Evolutionary conservation across 2,888 invertebrate genomes (phyloP).

Genomic region (Tromatobia lineatoria): DNA sequence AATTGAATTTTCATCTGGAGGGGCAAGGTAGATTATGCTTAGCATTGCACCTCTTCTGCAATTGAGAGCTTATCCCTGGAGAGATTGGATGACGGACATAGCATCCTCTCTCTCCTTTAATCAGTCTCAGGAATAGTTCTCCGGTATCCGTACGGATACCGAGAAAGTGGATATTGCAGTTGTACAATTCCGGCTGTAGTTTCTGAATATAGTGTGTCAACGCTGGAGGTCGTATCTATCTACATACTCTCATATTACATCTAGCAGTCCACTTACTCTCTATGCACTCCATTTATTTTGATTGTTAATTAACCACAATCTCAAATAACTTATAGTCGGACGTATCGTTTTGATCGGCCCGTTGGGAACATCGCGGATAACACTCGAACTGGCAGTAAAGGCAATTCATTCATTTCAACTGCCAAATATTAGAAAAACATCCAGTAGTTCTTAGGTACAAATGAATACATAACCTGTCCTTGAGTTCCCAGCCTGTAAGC

Average conservation of each 20-base stretch:
- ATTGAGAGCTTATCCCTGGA: conserved; percentile 52
- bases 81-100: conserved; percentile 59
- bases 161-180: conserved; percentile 6
- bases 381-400: background rate
- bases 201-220: conserved; percentile 13
- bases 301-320: background rate
- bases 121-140: conserved; percentile 1
- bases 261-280: background rate
- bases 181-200: conserved; percentile 23
- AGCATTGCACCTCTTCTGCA: conserved; percentile 48
- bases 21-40: conserved; percentile 36
- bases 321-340: background rate
- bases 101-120: conserved; percentile 14
- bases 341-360: background rate
- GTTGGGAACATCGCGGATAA: background rate
- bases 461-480: no score
- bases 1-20: conserved; percentile 64
- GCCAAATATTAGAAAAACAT: no score
- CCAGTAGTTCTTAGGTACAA: no score
- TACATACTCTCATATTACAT: conserved; percentile 2
- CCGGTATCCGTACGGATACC: background rate
- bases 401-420: no score
- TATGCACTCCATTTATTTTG: background rate
- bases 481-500: no score
- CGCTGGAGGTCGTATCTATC: conserved; percentile 5